Conservation (phyloP, 2,797 vertebrate genomes). For the Brachymystax lenok region DNA sequence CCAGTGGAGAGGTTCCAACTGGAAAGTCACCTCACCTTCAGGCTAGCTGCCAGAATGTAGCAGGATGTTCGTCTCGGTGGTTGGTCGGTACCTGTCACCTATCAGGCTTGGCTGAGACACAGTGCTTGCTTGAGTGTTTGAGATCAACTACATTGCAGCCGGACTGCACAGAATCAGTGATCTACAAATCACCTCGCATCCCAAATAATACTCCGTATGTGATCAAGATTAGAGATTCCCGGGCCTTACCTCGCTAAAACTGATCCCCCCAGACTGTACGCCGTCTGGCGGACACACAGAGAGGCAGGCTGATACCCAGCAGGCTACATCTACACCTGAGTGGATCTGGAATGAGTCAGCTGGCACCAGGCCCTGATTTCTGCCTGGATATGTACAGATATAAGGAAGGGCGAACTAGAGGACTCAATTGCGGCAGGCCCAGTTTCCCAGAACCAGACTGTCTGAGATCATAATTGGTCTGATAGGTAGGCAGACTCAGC, state of each 20-base stretch:
- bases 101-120: neutral
- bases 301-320: conserved; percentile 1
- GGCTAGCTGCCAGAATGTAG: neutral
- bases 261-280: too few species aligned
- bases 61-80: neutral
- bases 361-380: neutral
- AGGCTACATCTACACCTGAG: neutral
- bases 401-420: neutral
- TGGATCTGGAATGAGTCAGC: neutral
- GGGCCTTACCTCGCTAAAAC: neutral
- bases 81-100: neutral
- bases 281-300: neutral
- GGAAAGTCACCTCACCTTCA: neutral
- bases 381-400: neutral
- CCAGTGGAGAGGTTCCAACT: neutral
- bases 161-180: neutral
- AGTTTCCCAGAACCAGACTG: neutral
- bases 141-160: too few species aligned
- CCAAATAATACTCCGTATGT: neutral
- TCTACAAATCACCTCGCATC: neutral
- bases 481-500: neutral
- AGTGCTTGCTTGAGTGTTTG: neutral
- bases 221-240: neutral
- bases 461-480: neutral
- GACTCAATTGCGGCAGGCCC: neutral